A percentile compares a stretch with the other conserved stretches of the same genome.
Conservation (phyloP, 1,140 invertebrate species). For the Doryteuthis pealeii region DNA sequence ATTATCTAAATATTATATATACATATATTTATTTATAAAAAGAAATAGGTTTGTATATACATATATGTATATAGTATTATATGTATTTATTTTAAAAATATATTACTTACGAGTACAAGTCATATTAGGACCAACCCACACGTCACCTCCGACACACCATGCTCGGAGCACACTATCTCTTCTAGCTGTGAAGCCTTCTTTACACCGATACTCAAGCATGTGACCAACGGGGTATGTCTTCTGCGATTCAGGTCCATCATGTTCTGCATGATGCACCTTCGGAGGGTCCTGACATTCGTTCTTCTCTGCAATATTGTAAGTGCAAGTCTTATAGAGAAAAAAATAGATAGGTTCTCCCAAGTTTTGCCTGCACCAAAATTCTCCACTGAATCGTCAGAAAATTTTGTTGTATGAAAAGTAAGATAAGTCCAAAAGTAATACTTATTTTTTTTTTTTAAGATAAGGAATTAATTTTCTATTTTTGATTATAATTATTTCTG, state of each 20-base stretch:
- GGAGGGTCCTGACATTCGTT: conserved; percentile 35
- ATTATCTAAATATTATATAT: too few relatives aligned
- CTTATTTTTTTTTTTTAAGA: too few relatives aligned
- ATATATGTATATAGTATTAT: too few relatives aligned
- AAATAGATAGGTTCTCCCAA: too few relatives aligned
- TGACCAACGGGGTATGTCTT: conserved; percentile 29
- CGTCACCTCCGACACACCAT: conserved; percentile 83
- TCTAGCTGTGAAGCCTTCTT: conserved; percentile 28
- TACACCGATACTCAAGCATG: conserved; percentile 38
- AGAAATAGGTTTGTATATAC: too few relatives aligned
- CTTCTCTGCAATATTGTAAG: conserved; percentile 25
- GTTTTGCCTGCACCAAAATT: too few relatives aligned
- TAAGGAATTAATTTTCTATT: too few relatives aligned
- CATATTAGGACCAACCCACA: conserved; percentile 94
- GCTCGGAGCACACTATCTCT: conserved; percentile 64
- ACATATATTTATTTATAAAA: too few relatives aligned
- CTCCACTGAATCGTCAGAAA: too few relatives aligned
- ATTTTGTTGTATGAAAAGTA: too few relatives aligned
- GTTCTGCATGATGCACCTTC: conserved; percentile 31
- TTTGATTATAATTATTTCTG: too few relatives aligned
- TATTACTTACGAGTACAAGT: conserved; percentile 81
- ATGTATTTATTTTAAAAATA: background rate
- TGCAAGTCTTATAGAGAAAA: conserved; percentile 4
- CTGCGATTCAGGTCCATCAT: conserved; percentile 23
- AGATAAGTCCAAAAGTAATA: too few relatives aligned